Conservation (phyloP, 2,888 invertebrate species). For the Zelleria hepariella region DNA sequence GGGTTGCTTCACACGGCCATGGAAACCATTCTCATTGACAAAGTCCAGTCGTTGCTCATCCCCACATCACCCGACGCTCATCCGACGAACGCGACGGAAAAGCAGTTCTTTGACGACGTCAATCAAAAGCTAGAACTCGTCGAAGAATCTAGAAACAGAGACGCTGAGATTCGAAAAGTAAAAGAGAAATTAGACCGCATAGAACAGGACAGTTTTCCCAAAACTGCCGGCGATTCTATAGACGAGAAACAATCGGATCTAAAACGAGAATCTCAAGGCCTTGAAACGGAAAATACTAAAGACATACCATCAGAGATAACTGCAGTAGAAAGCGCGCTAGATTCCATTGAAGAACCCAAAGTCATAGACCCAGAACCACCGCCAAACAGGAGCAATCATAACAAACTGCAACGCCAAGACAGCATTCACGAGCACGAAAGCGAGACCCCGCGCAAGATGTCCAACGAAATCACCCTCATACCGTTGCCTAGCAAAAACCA, state of each 20-base stretch:
- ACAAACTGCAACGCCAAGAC: conserved; percentile 45
- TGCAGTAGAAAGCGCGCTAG: background rate
- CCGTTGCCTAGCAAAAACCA: conserved; percentile 32
- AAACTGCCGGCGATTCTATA: background rate
- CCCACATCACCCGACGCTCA: conserved; percentile 43
- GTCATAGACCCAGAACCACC: background rate
- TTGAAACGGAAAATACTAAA: background rate
- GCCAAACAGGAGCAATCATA: conserved; percentile 14
- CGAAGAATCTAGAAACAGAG: conserved; percentile 30
- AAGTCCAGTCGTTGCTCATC: conserved; percentile 55
- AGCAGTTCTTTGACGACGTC: conserved; percentile 54
- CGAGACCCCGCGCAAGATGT: conserved; percentile 40
- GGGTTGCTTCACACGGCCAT: conserved; percentile 68
- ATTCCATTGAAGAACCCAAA: background rate
- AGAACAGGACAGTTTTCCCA: background rate
- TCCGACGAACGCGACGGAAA: conserved; percentile 23
- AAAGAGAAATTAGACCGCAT: background rate
- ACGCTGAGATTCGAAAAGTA: conserved; percentile 1
- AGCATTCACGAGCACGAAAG: conserved; percentile 32
- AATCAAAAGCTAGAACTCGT: conserved; percentile 49
- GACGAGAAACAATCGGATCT: background rate
- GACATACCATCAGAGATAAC: background rate
- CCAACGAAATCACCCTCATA: conserved; percentile 35
- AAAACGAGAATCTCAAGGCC: background rate
- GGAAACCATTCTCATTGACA: conserved; percentile 71